Conservation (phyloP, 1,140 invertebrate species). For the Drosophila simulans region DNA sequence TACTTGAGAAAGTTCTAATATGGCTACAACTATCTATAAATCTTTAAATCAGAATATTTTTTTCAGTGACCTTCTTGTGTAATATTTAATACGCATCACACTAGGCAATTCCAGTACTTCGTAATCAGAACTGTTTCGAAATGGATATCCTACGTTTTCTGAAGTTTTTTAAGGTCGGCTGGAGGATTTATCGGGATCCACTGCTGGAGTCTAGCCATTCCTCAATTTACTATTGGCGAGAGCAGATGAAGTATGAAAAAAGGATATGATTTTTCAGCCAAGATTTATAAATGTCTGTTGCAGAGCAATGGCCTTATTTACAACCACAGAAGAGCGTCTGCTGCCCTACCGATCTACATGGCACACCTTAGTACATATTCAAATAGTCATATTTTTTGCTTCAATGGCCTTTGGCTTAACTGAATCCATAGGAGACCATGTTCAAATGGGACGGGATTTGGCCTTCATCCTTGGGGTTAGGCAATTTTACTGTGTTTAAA, state of each 20-base stretch:
- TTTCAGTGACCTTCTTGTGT: background rate
- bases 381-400: background rate
- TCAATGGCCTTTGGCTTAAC: constrained; percentile 1
- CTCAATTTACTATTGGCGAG: background rate
- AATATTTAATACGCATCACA: background rate
- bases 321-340: constrained; percentile 18
- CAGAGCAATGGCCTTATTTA: constrained; percentile 30
- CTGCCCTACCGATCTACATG: constrained; percentile 9
- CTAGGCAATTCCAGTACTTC: background rate
- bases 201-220: background rate
- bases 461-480: constrained; percentile 25
- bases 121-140: background rate
- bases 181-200: background rate
- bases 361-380: constrained; percentile 7
- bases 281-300: background rate
- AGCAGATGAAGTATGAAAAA: constrained; percentile 7
- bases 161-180: background rate
- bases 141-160: constrained; percentile 1
- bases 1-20: too few relatives aligned
- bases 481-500: rapidly evolving
- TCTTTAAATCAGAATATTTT: background rate
- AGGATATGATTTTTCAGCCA: too few relatives aligned
- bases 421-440: constrained; percentile 23
- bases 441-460: constrained; percentile 42
- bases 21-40: too few relatives aligned